Conservation (phyloP, 2,797 vertebrate genomes). For the Ptychadena robeensis region DNA sequence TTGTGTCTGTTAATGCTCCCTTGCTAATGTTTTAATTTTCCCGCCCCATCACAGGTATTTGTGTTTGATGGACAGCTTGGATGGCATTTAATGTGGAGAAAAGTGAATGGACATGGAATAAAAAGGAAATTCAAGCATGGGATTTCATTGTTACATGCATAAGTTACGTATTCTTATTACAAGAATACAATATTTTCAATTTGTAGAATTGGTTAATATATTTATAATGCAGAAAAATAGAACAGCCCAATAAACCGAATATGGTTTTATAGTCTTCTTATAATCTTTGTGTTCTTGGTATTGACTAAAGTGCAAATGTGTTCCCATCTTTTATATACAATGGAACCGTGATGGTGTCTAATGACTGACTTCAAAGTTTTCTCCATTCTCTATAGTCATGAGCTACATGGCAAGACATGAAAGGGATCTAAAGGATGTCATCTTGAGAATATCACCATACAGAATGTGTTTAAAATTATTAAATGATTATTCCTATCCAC, state of each 20-base stretch:
- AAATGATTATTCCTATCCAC: neutral
- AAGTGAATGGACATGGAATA: too few relatives aligned
- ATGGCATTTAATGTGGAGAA: too few relatives aligned
- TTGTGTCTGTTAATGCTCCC: too few relatives aligned
- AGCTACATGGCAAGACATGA: constrained; percentile 11
- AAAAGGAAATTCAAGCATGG: too few relatives aligned
- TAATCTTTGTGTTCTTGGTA: neutral
- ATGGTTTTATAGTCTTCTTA: neutral
- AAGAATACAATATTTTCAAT: too few relatives aligned
- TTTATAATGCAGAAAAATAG: too few relatives aligned
- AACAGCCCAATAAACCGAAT: neutral
- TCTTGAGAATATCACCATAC: neutral
- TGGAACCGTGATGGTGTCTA: neutral
- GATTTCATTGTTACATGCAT: too few relatives aligned
- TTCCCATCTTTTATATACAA: neutral
- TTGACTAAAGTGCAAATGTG: constrained; percentile 1
- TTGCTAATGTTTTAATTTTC: too few relatives aligned
- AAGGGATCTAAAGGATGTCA: constrained; percentile 10
- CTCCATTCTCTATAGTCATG: neutral
- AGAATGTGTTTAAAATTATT: neutral
- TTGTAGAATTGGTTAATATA: too few relatives aligned
- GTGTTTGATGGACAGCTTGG: too few relatives aligned
- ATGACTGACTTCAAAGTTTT: constrained; percentile 19
- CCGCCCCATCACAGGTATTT: too few relatives aligned
- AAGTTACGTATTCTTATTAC: too few relatives aligned